Evolutionary conservation across 2,113 vertebrate genomes (phyloP), one percentile per base, ranked within the genome.

Genomic region (Brachionichthys hirsutus): DNA sequence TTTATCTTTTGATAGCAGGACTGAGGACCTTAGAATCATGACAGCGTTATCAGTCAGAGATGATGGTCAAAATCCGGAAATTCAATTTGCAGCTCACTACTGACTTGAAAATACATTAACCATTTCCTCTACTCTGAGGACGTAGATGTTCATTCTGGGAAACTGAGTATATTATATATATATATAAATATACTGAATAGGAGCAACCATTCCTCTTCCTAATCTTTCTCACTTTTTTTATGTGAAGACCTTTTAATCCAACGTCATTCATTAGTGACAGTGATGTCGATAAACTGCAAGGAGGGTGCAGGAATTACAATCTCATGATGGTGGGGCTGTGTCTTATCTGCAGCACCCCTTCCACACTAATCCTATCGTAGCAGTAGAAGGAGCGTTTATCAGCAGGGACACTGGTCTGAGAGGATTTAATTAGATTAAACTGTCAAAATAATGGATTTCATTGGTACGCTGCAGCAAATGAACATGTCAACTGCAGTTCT

Each of bases 371-470:
- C 62, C 20, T 36, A 43, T 73, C 48, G 16, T 10, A 4, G 5
- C 3, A 12, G 17, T 11, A 19, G 16, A 18, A 46, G 16, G 6
- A 18, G 10, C 44, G 3, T 46, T 19, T 45, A 63, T 77, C 66
- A 76, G 34, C 57, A 47, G 72, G 35, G n/a, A 54, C 1, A 2
- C 18, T 52, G 47, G 41, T 64, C 45, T 62, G 55, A 50, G 56
- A 74, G 42, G 64, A 45, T 54, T 67, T 41, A 73, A 54, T 62
- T 10, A 64, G 12, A 76, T 70, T 73, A 67, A 54, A 35, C 54
- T 67, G 65, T 67, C 73, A 66, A 18, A 57, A 55, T 65, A 36
- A 68, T 57, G 45, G 24, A 51, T 35, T 62, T 62, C n/a, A 48
- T 19, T 40, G 43, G 18, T 43, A 4, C 19, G 9, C 14, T 7